Evolutionary conservation across 2,113 vertebrate species (phyloP).

Genomic region (Cyrtonyx montezumae): DNA sequence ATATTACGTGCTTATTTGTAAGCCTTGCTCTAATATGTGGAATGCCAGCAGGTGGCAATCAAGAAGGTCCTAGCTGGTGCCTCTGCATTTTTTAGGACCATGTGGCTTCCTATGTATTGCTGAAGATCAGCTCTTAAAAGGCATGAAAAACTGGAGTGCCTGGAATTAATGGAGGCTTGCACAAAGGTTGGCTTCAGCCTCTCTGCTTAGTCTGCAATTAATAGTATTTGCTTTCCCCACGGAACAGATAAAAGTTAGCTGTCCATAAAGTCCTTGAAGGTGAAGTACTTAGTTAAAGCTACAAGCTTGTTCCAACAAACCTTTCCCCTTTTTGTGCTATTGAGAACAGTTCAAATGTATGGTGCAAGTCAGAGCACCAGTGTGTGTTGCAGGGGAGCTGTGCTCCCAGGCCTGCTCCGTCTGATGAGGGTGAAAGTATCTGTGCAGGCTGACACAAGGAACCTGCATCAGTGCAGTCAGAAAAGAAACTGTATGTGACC

Average conservation of each 20-base stretch:
- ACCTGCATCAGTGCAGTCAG: background rate
- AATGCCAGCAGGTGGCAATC: slow-evolving; percentile 61
- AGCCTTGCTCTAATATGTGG: background rate
- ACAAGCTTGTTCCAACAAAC: background rate
- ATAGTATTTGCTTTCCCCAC: background rate
- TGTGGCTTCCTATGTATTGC: background rate
- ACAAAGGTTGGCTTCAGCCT: background rate
- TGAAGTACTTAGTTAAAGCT: background rate
- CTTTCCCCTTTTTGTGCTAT: background rate
- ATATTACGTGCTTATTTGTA: background rate
- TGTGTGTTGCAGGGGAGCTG: background rate
- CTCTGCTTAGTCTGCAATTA: background rate
- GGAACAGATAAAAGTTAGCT: background rate
- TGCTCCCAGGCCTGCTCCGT: background rate
- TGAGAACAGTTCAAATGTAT: background rate
- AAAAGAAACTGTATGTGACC: background rate
- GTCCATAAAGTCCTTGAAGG: background rate
- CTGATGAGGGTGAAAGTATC: background rate
- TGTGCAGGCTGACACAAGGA: background rate
- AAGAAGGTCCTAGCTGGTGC: background rate
- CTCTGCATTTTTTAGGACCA: background rate
- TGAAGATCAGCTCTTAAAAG: background rate
- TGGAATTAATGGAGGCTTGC: background rate
- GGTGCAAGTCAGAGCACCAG: accelerated
- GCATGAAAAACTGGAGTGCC: background rate